Conservation (phyloP, 2,113 vertebrate species). For the Rana temporaria region DNA sequence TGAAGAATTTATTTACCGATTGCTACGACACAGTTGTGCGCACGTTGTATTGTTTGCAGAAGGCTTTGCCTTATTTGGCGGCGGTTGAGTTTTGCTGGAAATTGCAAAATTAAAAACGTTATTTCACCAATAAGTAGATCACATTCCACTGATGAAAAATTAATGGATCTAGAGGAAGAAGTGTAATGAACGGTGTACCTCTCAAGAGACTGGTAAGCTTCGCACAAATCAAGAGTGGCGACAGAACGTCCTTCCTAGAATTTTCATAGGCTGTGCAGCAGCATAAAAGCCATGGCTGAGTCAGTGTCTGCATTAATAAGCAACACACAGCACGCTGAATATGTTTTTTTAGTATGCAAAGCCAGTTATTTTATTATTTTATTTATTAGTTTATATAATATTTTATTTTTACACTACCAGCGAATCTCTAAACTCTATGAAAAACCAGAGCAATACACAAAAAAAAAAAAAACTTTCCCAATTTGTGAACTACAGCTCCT, state of each 20-base stretch:
- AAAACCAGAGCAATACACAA: conserved; percentile 6
- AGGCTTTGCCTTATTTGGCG: not conserved
- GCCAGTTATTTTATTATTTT: too few relatives aligned
- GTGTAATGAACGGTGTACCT: conserved; percentile 80
- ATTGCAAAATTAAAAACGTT: conserved; percentile 44
- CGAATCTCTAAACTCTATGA: not conserved
- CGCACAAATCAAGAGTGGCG: conserved; percentile 58
- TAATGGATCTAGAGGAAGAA: conserved; percentile 83
- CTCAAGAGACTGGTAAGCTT: conserved; percentile 69
- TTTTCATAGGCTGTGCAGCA: conserved; percentile 13
- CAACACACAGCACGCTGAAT: not conserved
- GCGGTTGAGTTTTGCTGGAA: conserved; percentile 17
- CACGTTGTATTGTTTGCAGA: not conserved
- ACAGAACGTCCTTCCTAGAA: conserved; percentile 62
- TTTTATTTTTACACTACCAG: not conserved
- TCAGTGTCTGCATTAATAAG: conserved; percentile 54
- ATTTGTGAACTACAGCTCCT: not conserved
- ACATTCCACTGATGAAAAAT: conserved; percentile 83
- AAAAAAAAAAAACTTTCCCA: not conserved
- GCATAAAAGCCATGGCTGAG: conserved; percentile 44
- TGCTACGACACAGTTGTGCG: not conserved
- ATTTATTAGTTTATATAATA: too few relatives aligned
- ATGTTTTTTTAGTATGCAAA: conserved; percentile 16
- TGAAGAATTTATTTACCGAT: not conserved
- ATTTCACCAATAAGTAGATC: conserved; percentile 70